These are phyloP conservation scores for Acropora yongei DNA, from an alignment of 64 coral and sea anemone genomes.

Conservation along the genomic window DNA sequence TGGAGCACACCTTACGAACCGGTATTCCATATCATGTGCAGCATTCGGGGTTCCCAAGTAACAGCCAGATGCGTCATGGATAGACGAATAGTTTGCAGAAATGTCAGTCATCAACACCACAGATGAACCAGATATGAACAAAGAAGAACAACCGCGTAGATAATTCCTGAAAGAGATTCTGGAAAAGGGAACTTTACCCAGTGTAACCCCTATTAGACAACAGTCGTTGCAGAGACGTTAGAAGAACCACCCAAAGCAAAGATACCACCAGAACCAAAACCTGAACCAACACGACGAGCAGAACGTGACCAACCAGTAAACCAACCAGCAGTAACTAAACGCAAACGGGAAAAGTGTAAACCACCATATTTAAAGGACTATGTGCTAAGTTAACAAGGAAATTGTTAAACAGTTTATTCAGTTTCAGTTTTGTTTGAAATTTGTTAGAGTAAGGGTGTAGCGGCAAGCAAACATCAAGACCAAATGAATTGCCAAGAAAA, in stretches of 20 bases:
- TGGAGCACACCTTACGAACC: slow-evolving; percentile 79
- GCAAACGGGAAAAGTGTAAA: not conserved
- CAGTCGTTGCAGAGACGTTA: not conserved
- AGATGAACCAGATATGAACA: slow-evolving; percentile 33
- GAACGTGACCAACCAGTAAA: not conserved
- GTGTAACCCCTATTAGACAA: not conserved
- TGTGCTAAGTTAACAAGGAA: not conserved
- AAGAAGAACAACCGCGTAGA: not conserved
- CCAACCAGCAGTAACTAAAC: not conserved
- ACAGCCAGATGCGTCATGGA: slow-evolving; percentile 54
- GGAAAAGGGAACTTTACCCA: not conserved
- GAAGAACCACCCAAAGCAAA: not conserved
- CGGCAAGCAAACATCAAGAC: too few species aligned
- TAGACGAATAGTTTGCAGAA: slow-evolving; percentile 56
- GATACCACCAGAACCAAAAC: not conserved
- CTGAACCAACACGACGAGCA: not conserved
- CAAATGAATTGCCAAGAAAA: too few species aligned
- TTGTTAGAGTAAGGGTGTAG: not conserved
- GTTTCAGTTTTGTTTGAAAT: not conserved
- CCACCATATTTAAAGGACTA: not conserved
- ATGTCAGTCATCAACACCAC: slow-evolving; percentile 55
- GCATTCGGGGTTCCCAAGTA: slow-evolving; percentile 47
- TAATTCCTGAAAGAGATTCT: not conserved
- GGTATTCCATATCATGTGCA: slow-evolving; percentile 46
- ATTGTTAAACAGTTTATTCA: not conserved